Evolutionary conservation across 2,888 invertebrate genomes (phyloP).

Genomic region (Anagyrus pseudococci): DNA sequence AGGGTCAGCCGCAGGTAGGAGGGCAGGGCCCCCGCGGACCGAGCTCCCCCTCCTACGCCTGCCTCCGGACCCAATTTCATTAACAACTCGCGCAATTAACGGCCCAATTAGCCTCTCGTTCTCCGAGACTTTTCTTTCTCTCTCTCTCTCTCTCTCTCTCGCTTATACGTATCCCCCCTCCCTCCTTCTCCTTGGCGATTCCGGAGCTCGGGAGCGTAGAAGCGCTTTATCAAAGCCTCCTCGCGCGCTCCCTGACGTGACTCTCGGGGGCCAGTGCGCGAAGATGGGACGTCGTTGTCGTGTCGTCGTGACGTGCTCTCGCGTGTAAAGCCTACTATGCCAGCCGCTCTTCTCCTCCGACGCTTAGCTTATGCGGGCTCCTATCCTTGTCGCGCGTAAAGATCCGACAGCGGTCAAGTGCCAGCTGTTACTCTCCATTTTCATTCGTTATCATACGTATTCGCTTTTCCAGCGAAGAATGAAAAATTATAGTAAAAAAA

Average conservation of each 20-base stretch:
- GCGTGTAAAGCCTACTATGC: not conserved
- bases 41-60: too few relatives aligned
- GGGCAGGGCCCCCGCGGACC: slow-evolving; percentile 10
- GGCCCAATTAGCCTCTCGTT: slow-evolving; percentile 24
- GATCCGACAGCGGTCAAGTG: too few relatives aligned
- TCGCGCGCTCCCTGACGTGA: too few relatives aligned
- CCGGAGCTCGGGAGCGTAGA: not conserved
- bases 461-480: too few relatives aligned
- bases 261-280: slow-evolving; percentile 4
- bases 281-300: not conserved
- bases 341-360: too few relatives aligned
- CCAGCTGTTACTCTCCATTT: too few relatives aligned
- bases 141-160: not conserved
- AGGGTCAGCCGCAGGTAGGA: slow-evolving; percentile 38
- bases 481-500: too few relatives aligned
- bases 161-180: too few relatives aligned
- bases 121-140: not conserved
- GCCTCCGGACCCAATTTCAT: slow-evolving; percentile 27
- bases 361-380: too few relatives aligned
- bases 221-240: not conserved
- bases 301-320: not conserved
- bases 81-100: slow-evolving; percentile 31
- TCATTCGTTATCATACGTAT: too few relatives aligned
- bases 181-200: too few relatives aligned
- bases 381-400: too few relatives aligned